A percentile compares a stretch with the other conserved stretches of the same genome.
Conservation (phyloP, 2,888 invertebrate species). For the Trissolcus japonicus region DNA sequence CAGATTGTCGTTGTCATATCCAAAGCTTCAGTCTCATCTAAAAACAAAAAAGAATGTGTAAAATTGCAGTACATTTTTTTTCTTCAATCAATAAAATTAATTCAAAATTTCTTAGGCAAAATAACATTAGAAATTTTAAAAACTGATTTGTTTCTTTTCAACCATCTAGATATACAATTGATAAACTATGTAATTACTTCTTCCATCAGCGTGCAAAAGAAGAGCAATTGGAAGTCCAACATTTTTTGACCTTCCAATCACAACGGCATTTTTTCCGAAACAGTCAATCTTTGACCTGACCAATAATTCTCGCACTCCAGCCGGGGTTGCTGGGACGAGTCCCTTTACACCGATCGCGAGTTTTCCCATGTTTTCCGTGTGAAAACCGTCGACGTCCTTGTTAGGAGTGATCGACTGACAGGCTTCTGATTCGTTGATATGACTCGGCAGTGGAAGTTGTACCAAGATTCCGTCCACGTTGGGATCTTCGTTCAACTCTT, state of each 20-base stretch:
- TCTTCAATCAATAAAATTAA: too few relatives aligned
- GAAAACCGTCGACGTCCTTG: constrained; percentile 96
- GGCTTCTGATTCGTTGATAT: constrained; percentile 85
- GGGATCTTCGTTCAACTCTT: constrained; percentile 82
- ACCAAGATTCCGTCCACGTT: constrained; percentile 89
- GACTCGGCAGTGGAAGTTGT: constrained; percentile 88
- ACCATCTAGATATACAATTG: too few relatives aligned
- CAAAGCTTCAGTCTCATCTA: constrained; percentile 79
- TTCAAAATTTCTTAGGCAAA: too few relatives aligned
- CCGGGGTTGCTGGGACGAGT: constrained; percentile 72
- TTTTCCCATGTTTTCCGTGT: constrained; percentile 88
- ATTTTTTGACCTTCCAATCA: constrained; percentile 93
- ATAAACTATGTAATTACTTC: constrained; percentile 75
- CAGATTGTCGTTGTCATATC: constrained; percentile 94
- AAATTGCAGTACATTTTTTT: too few relatives aligned
- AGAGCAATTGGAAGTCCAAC: constrained; percentile 94
- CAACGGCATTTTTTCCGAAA: constrained; percentile 90
- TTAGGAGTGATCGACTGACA: constrained; percentile 87
- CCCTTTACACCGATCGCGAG: constrained; percentile 80
- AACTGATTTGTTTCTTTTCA: too few relatives aligned
- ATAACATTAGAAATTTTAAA: too few relatives aligned
- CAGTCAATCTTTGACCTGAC: constrained; percentile 83
- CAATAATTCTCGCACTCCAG: constrained; percentile 75
- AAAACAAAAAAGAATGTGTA: neutral
- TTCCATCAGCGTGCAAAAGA: constrained; percentile 87